phyloP scores from a whole-genome alignment of 2,888 invertebrate genomes.

The Steinernema hermaphroditum region DNA sequence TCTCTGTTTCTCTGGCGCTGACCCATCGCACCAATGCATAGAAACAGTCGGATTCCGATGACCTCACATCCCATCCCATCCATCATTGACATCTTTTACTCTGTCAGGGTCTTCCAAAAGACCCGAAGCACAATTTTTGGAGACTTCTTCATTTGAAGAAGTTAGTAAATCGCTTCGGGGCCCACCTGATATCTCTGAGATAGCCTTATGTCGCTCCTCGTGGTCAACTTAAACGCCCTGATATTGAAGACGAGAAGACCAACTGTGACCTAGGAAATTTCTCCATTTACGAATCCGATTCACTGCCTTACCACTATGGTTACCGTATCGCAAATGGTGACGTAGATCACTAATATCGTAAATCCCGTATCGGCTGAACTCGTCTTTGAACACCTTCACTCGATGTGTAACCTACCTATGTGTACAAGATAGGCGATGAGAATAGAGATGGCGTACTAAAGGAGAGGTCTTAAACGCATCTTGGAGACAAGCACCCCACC shows the following conservation, averaged over 20 bases:
- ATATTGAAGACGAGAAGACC: conserved; percentile 6
- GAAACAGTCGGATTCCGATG: too few species aligned
- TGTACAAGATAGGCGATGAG: conserved; percentile 10
- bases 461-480: neutral
- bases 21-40: too few species aligned
- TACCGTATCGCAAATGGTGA: conserved; percentile 16
- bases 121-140: neutral
- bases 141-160: neutral
- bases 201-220: neutral
- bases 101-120: too few species aligned
- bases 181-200: conserved; percentile 18
- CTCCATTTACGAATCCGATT: neutral
- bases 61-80: too few species aligned
- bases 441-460: neutral
- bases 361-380: neutral
- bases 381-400: neutral
- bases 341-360: neutral
- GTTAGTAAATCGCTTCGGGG: neutral
- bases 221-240: conserved; percentile 2
- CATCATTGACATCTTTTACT: too few species aligned
- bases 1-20: too few species aligned
- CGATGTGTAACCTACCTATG: neutral
- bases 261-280: neutral
- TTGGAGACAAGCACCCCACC: neutral
- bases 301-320: neutral